Base-by-base conservation (phyloP, 2,888 invertebrate genomes). In the Notodonta dromedarius region DNA sequence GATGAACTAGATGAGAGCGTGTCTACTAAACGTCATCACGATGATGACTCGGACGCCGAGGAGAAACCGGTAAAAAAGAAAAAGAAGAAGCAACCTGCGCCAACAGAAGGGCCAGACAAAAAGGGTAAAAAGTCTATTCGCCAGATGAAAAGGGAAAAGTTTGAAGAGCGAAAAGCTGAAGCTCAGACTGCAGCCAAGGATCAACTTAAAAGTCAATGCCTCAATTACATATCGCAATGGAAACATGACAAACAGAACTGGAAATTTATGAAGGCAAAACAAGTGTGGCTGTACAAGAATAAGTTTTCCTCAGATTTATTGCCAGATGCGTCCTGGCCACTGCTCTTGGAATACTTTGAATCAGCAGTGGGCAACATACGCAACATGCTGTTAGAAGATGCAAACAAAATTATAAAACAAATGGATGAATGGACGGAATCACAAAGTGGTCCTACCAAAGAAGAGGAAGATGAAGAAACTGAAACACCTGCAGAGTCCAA, bases 191-290 rank as follows among this genome's bases (percentile, higher is more conserved):
- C 93, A 55, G 84, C 88, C 12, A 94, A 94, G 74, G 89, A 94
- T 59, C 94, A 94, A 60, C 91, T 95, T 12, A 95, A 95, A 73
- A 87, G 94, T 54, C 95, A 95, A 64, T 95, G 95, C 63, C 87
- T 95, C 16, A 95, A 93, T 77, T 97, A 97, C 80, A 82, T 97
- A 58, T 95, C 95, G 2, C 94, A 95, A 77, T 97, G 97, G 97
- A 96, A 96, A 83, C 93, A 96, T 79, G 94, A 95, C 65, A 94
- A 88, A 69, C 87, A 87, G 54, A 94, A 96, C 74, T 97, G 97
- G 97, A 97, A 97, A 84, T 97, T 97, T 82, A 96, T 96, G 86
- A 97, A 97, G 85, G 86, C 95, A 1, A 95, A 95, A 65, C 97
- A 97, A 88, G 94, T 96, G n/a, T 97, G 96, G 94, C 89, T 97